phyloP scores from a whole-genome alignment of 2,113 vertebrate genomes.

The Oenanthe melanoleuca region DNA sequence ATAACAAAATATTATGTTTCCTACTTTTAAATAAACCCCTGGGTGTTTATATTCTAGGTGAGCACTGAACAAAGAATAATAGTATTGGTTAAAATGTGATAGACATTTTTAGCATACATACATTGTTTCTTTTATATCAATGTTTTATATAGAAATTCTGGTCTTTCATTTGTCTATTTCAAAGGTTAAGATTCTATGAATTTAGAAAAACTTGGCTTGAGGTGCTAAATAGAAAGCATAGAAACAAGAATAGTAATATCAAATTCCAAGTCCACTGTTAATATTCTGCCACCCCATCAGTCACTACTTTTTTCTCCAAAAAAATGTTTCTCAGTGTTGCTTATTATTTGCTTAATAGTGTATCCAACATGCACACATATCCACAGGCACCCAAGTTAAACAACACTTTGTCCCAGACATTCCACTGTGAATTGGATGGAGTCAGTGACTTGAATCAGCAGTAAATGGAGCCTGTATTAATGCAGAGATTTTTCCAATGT shows the following conservation, averaged over 20 bases:
- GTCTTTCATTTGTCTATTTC: background rate
- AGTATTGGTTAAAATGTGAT: background rate
- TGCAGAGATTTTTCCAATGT: background rate
- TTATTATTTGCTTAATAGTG: background rate
- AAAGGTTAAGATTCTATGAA: background rate
- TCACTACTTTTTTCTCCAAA: background rate
- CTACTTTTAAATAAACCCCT: background rate
- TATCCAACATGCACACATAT: background rate
- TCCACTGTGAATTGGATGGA: background rate
- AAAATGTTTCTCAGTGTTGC: background rate
- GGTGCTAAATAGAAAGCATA: background rate
- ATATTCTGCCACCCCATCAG: background rate
- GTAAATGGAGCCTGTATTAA: background rate
- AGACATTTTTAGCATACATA: background rate
- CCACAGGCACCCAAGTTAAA: background rate
- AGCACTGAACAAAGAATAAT: background rate
- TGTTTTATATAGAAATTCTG: background rate
- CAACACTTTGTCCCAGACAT: background rate
- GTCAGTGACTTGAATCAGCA: background rate
- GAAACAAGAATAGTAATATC: background rate
- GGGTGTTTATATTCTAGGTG: background rate
- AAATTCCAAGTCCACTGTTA: background rate
- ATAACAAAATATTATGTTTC: background rate
- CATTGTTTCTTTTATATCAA: background rate
- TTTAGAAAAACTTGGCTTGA: background rate